These are phyloP conservation scores for Menidia beryllina DNA, from an alignment of 2,113 vertebrate species.

Conservation along the genomic window DNA sequence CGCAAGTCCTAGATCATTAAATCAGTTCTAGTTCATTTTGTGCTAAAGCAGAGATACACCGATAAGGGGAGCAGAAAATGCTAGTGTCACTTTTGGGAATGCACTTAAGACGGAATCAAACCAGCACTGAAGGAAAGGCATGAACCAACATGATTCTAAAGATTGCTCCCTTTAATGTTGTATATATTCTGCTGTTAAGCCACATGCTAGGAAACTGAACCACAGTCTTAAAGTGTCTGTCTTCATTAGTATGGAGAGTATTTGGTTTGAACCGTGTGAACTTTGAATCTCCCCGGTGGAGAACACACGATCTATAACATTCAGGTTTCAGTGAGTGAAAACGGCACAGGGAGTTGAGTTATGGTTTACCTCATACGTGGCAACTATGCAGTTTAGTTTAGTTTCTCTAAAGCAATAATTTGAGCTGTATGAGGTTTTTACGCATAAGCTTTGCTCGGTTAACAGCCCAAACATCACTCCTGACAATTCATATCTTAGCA, in stretches of 20 bases:
- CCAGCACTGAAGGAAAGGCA: slow-evolving; percentile 14
- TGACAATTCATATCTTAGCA: slow-evolving; percentile 10
- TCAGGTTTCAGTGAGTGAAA: no score
- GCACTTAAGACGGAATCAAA: slow-evolving; percentile 17
- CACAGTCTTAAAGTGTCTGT: neutral
- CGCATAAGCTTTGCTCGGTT: neutral
- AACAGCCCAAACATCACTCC: slow-evolving; percentile 4
- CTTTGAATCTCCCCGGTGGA: slow-evolving; percentile 33
- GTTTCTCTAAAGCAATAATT: slow-evolving; percentile 15
- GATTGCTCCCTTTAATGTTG: slow-evolving; percentile 1
- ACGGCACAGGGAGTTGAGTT: slow-evolving; percentile 12
- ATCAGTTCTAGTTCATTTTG: neutral
- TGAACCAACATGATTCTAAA: neutral
- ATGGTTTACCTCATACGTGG: slow-evolving; percentile 54
- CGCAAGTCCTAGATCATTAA: slow-evolving; percentile 7
- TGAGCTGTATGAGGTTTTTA: slow-evolving; percentile 4
- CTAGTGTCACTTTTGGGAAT: slow-evolving; percentile 33
- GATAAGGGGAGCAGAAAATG: slow-evolving; percentile 53
- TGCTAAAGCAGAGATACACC: slow-evolving; percentile 33
- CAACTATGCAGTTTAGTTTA: slow-evolving; percentile 25
- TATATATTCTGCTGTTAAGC: neutral
- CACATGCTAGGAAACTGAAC: neutral
- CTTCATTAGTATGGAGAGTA: slow-evolving; percentile 4
- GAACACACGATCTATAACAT: slow-evolving; percentile 14
- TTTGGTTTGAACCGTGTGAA: slow-evolving; percentile 2